phyloP scores from a whole-genome alignment of 2,113 vertebrate species.

The Mustela lutreola region DNA sequence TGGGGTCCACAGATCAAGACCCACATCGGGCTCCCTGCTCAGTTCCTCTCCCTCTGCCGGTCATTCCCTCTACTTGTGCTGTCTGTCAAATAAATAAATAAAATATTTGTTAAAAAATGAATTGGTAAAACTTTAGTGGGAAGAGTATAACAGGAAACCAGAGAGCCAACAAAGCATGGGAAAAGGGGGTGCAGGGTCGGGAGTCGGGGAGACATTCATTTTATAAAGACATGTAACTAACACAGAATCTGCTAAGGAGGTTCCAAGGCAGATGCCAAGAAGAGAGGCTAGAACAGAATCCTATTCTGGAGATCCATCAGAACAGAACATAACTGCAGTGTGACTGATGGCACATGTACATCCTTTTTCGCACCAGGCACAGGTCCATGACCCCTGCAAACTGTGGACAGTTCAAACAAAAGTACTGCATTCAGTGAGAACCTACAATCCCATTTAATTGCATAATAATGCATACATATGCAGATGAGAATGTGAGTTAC shows the following conservation, averaged over 20 bases:
- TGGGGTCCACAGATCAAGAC: neutral
- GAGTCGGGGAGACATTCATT: neutral
- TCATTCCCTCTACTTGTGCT: neutral
- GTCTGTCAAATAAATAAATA: neutral
- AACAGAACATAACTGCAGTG: neutral
- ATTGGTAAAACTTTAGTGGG: neutral
- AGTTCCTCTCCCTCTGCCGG: neutral
- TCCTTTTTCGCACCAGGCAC: neutral
- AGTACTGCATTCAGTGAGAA: neutral
- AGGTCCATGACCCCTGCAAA: neutral
- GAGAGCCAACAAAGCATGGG: neutral
- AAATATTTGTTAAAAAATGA: neutral
- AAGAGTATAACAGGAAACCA: neutral
- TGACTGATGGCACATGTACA: neutral
- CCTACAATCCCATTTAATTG: neutral
- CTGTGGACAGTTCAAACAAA: slow-evolving; percentile 37
- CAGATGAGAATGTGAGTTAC: slow-evolving; percentile 7
- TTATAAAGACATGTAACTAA: neutral
- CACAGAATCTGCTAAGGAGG: neutral
- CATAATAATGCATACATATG: slow-evolving; percentile 11
- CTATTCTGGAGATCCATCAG: neutral
- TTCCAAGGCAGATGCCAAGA: neutral
- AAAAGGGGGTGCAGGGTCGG: neutral
- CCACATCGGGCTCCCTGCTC: neutral
- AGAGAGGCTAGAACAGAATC: neutral